A percentile compares a stretch with the other conserved stretches of the same genome.
Evolutionary conservation across 2,113 vertebrate genomes (phyloP).

Genomic region (Aix galericulata): DNA sequence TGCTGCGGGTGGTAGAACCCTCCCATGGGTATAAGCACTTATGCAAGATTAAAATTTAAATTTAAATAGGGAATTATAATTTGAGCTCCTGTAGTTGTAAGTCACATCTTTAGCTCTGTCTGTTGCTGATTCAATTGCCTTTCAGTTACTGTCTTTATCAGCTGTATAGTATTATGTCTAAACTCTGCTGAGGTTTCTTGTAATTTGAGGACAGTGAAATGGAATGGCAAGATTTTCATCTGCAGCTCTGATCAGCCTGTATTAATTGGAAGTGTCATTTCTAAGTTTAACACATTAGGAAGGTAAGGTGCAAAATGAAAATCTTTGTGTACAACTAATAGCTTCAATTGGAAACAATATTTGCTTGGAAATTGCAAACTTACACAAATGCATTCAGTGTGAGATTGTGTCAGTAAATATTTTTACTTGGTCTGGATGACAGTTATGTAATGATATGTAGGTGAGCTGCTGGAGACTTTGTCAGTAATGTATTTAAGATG

Average conservation of each 20-base stretch:
- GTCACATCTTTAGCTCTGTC: slow-evolving; percentile 2
- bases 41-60: not conserved
- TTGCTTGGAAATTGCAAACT: not conserved
- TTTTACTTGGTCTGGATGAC: not conserved
- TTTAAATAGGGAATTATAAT: not conserved
- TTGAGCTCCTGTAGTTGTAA: not conserved
- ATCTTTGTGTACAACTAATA: not conserved
- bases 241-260: not conserved
- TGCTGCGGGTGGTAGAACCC: not conserved
- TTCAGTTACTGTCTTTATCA: not conserved
- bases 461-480: not conserved
- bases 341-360: not conserved
- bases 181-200: not conserved
- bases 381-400: not conserved
- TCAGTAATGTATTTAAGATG: not conserved
- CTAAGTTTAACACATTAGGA: not conserved
- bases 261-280: not conserved
- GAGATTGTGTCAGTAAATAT: not conserved
- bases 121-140: not conserved
- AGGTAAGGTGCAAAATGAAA: not conserved
- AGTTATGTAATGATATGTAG: not conserved
- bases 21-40: not conserved
- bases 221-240: not conserved
- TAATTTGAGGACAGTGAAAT: not conserved
- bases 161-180: not conserved